Conservation (phyloP, 1,140 invertebrate species). For the Pissodes strobi region DNA sequence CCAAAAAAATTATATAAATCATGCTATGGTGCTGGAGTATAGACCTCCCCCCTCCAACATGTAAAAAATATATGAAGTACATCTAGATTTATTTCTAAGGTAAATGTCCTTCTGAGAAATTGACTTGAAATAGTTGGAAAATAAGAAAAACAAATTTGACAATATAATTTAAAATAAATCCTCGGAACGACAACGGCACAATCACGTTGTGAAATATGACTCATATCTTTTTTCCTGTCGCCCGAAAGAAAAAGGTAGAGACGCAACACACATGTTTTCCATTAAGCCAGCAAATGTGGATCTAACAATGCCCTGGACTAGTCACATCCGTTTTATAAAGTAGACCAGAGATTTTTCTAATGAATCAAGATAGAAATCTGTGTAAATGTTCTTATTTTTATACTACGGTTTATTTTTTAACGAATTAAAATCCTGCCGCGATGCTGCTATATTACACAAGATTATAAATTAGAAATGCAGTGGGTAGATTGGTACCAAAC, state of each 20-base stretch:
- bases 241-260: conserved; percentile 26
- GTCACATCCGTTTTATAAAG: conserved; percentile 29
- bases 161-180: no score
- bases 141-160: no score
- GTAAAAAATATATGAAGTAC: no score
- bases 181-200: no score
- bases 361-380: conserved; percentile 19
- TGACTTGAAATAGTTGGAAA: no score
- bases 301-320: conserved; percentile 28
- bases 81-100: no score
- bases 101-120: no score
- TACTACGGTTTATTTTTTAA: not conserved
- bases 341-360: conserved; percentile 19
- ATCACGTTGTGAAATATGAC: conserved; percentile 29
- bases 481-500: no score
- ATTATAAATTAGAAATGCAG: no score
- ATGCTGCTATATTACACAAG: not conserved
- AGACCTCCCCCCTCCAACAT: no score
- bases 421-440: not conserved
- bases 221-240: conserved; percentile 17
- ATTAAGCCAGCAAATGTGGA: conserved; percentile 29
- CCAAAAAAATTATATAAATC: no score
- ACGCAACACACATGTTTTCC: conserved; percentile 30
- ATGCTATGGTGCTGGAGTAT: no score
- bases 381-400: conserved; percentile 9